A percentile compares a stretch with the other conserved stretches of the same genome.
phyloP scores from a whole-genome alignment of 1,140 invertebrate species.

The Drosophila ohnishii region DNA sequence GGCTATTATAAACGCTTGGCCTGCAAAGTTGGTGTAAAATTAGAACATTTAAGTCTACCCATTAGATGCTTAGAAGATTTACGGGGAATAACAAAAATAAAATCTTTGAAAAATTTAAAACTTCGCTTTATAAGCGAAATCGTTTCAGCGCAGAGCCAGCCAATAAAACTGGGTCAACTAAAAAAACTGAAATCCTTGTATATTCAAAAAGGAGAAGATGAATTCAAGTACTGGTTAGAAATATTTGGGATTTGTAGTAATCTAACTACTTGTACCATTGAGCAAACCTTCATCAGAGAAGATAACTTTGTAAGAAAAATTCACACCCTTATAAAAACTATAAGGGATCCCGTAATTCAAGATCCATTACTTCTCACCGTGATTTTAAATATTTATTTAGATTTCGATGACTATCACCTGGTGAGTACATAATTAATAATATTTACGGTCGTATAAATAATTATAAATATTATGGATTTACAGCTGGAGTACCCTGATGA shows the following conservation, averaged over 20 bases:
- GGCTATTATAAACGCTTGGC: neutral
- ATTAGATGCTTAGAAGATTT: neutral
- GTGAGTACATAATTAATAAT: neutral
- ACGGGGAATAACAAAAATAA: neutral
- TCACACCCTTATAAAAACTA: neutral
- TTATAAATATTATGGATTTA: neutral
- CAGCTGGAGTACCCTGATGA: neutral
- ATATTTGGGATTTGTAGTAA: neutral
- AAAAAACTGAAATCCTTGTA: neutral
- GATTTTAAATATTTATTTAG: neutral
- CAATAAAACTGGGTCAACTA: neutral
- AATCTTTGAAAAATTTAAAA: neutral
- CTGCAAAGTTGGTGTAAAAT: neutral
- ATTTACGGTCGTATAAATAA: neutral
- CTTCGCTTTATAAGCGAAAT: neutral
- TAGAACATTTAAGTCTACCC: neutral
- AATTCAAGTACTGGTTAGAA: neutral
- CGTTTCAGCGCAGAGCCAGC: neutral
- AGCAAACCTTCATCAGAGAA: neutral
- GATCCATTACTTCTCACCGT: neutral
- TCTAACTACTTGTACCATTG: neutral
- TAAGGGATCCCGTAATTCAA: slow-evolving; percentile 4
- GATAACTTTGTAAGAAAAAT: neutral
- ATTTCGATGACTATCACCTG: neutral
- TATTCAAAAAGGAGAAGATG: neutral